phyloP scores from a whole-genome alignment of 2,797 vertebrate species.

The Myotis pilosus region DNA sequence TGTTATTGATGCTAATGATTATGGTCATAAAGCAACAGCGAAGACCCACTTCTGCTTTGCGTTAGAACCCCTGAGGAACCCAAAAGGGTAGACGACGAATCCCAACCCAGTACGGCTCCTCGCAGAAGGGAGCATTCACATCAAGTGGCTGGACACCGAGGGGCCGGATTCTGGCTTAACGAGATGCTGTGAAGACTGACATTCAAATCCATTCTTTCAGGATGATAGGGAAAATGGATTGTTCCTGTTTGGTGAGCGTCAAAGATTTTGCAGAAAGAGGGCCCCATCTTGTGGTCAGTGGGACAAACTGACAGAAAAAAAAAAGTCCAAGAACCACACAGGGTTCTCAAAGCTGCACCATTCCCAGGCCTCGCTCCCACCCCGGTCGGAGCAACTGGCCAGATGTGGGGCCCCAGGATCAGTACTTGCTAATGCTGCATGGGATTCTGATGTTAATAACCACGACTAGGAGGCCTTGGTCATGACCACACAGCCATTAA shows the following conservation, averaged over 20 bases:
- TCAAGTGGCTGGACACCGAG: background rate
- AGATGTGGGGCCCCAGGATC: background rate
- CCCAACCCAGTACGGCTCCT: background rate
- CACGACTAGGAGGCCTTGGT: background rate
- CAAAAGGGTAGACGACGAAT: background rate
- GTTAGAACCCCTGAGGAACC: background rate
- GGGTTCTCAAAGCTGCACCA: fast-evolving
- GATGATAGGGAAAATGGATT: slow-evolving; percentile 4
- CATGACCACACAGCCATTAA: fast-evolving
- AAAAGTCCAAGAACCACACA: background rate
- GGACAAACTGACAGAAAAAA: slow-evolving; percentile 12
- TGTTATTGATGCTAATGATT: background rate
- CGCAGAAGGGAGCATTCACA: background rate
- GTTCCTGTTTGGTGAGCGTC: background rate
- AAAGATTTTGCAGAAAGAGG: slow-evolving; percentile 48
- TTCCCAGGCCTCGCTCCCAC: background rate
- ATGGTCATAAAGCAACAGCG: background rate
- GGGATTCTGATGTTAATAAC: background rate
- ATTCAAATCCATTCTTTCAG: slow-evolving; percentile 12
- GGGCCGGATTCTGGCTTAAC: background rate
- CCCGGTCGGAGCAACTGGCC: background rate
- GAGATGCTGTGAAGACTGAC: background rate
- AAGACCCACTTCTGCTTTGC: background rate
- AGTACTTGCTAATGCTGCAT: background rate
- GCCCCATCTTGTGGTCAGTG: slow-evolving; percentile 71